Evolutionary conservation across 2,888 invertebrate genomes (phyloP).

Genomic region (Cryptophagus acutangulus): DNA sequence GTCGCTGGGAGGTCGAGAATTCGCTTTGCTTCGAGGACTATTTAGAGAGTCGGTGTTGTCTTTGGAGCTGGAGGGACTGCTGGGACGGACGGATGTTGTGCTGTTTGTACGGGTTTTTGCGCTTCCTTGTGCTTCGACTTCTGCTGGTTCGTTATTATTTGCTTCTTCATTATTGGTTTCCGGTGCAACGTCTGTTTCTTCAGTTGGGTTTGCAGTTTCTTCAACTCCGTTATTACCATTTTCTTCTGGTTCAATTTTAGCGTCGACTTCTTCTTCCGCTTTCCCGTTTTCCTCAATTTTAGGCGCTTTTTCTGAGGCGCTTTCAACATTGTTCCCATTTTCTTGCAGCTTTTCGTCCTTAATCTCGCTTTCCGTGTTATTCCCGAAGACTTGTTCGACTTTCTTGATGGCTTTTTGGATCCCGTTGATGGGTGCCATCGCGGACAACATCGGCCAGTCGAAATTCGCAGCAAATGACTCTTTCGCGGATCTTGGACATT

Average conservation of each 20-base stretch:
- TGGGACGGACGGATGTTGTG: neutral
- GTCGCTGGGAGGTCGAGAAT: constrained; percentile 16
- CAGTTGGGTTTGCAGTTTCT: constrained; percentile 10
- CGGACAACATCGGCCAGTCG: constrained; percentile 67
- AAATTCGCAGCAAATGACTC: constrained; percentile 63
- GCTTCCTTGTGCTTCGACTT: constrained; percentile 6
- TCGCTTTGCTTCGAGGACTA: constrained; percentile 15
- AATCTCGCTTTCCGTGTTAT: constrained; percentile 27
- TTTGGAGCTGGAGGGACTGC: neutral
- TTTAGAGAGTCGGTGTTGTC: no score
- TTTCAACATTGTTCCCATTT: constrained; percentile 14
- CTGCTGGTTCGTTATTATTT: constrained; percentile 13
- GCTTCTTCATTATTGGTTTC: neutral
- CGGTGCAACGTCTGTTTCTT: constrained; percentile 2
- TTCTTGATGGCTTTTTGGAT: constrained; percentile 30
- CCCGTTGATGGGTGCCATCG: constrained; percentile 39
- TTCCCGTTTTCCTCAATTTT: constrained; percentile 19
- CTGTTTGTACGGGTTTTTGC: no score
- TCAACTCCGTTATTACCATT: constrained; percentile 10
- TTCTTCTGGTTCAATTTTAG: constrained; percentile 19
- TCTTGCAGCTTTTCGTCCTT: no score
- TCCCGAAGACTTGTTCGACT: constrained; percentile 18
- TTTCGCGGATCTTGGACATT: constrained; percentile 74
- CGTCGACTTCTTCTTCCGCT: constrained; percentile 21
- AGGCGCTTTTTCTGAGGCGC: constrained; percentile 9